These are phyloP conservation scores for Pteronura brasiliensis DNA, from an alignment of 2,113 vertebrate genomes.

Conservation along the genomic window DNA sequence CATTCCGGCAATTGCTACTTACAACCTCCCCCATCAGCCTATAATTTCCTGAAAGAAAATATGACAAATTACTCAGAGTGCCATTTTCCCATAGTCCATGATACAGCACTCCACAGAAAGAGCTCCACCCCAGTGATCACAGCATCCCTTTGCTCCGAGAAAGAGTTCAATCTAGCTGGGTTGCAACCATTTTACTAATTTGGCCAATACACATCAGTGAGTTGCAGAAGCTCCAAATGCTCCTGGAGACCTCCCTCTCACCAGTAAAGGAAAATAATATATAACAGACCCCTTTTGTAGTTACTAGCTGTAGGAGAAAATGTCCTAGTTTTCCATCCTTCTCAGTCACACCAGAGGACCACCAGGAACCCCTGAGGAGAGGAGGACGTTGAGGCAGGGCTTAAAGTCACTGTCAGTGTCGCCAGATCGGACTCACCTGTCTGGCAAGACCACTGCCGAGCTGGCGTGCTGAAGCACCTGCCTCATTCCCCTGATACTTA, in stretches of 20 bases:
- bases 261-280: not conserved
- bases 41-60: not conserved
- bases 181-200: not conserved
- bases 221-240: not conserved
- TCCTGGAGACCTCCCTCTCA: not conserved
- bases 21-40: not conserved
- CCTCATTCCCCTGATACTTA: not conserved
- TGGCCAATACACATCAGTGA: fast-evolving
- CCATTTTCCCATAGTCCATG: not conserved
- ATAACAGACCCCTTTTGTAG: not conserved
- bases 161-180: not conserved
- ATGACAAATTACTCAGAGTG: not conserved
- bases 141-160: not conserved
- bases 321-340: not conserved
- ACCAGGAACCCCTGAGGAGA: fast-evolving
- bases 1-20: not conserved
- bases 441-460: not conserved
- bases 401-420: not conserved
- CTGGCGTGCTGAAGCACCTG: not conserved
- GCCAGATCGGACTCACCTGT: not conserved
- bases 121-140: not conserved
- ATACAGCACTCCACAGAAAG: not conserved
- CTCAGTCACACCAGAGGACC: not conserved
- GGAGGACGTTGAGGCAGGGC: not conserved
- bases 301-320: not conserved